phyloP scores from a whole-genome alignment of 2,797 vertebrate species.

The Petrocephalus sullivani region DNA sequence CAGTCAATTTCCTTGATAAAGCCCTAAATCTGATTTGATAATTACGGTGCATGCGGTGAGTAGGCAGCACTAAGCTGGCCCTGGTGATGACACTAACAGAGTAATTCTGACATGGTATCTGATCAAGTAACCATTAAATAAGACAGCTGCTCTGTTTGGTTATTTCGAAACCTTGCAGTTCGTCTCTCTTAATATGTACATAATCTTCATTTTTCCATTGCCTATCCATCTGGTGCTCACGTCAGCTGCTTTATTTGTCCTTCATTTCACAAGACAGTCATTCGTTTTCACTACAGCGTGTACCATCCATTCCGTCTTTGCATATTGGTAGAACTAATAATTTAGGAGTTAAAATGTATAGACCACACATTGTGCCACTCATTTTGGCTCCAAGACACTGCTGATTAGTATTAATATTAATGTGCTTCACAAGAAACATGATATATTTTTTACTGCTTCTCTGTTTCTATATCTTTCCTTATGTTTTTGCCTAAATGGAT shows the following conservation, averaged over 20 bases:
- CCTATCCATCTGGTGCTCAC: constrained; percentile 1
- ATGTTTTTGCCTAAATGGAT: background rate
- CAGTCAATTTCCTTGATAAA: background rate
- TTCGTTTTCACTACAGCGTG: background rate
- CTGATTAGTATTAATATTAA: background rate
- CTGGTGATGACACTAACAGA: background rate
- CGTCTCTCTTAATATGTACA: background rate
- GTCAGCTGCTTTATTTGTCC: background rate
- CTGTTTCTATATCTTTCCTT: background rate
- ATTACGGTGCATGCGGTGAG: background rate
- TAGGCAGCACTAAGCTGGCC: background rate
- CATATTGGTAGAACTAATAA: background rate
- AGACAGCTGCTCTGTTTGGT: background rate
- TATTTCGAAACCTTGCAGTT: background rate
- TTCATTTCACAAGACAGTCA: background rate
- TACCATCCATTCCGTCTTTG: background rate
- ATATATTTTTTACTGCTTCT: background rate
- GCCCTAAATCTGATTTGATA: background rate
- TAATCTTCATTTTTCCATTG: background rate
- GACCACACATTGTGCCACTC: background rate
- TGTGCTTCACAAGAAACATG: background rate
- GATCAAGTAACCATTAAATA: constrained; percentile 2
- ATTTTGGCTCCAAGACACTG: background rate
- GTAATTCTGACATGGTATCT: background rate
- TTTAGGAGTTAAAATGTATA: background rate